phyloP scores from a whole-genome alignment of 1,140 invertebrate genomes.

The Drosophila sproati region DNA sequence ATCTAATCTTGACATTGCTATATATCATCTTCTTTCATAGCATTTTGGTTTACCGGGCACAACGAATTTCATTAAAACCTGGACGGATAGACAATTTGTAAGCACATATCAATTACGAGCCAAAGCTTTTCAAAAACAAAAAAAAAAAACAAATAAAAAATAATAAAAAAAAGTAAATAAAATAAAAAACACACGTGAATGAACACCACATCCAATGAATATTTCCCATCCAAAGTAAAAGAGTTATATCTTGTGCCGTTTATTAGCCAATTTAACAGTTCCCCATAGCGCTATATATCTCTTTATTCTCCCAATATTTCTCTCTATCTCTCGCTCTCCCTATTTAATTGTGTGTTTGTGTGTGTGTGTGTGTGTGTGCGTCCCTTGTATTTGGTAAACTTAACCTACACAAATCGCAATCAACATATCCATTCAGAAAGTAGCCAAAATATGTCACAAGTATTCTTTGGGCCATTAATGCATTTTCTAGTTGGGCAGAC shows the following conservation, averaged over 20 bases:
- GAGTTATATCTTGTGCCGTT: slow-evolving; percentile 56
- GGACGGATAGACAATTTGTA: slow-evolving; percentile 83
- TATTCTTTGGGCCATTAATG: slow-evolving; percentile 14
- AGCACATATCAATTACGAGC: slow-evolving; percentile 74
- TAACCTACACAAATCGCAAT: slow-evolving; percentile 34
- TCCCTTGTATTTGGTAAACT: slow-evolving; percentile 37
- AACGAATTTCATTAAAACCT: slow-evolving; percentile 83
- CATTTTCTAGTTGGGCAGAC: slow-evolving; percentile 49
- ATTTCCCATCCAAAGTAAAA: slow-evolving; percentile 26
- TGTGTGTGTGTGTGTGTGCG: slow-evolving; percentile 31
- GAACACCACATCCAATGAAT: slow-evolving; percentile 41
- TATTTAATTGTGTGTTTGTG: slow-evolving; percentile 36
- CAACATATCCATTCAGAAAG: neutral
- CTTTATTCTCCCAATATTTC: slow-evolving; percentile 5
- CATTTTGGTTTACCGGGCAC: slow-evolving; percentile 83
- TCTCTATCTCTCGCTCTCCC: slow-evolving; percentile 10
- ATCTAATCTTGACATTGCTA: slow-evolving; percentile 73
- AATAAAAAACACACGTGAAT: slow-evolving; percentile 46
- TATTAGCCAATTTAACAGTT: slow-evolving; percentile 31
- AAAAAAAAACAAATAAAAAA: slow-evolving; percentile 17
- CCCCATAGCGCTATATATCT: slow-evolving; percentile 9
- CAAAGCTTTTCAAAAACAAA: slow-evolving; percentile 21
- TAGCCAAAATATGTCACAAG: too few relatives aligned
- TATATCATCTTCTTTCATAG: slow-evolving; percentile 81
- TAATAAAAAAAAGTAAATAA: slow-evolving; percentile 1